Conservation (phyloP, 2,888 invertebrate species). For the Tenthredo mesomela region DNA sequence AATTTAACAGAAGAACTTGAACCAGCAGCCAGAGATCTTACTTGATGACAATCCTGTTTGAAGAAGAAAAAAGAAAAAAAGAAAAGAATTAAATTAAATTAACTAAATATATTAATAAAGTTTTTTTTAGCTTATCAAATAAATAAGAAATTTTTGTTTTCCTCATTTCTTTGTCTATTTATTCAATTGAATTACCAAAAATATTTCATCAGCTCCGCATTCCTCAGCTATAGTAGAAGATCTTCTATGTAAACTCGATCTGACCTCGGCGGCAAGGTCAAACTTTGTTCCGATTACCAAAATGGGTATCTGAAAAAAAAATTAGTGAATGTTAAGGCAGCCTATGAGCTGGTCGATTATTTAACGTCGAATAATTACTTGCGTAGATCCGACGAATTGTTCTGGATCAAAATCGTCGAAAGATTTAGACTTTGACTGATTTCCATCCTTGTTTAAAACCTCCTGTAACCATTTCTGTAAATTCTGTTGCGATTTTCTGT, state of each 20-base stretch:
- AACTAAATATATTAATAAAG: not conserved
- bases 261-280: constrained; percentile 90
- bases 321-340: constrained; percentile 34
- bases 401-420: constrained; percentile 91
- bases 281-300: constrained; percentile 96
- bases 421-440: constrained; percentile 73
- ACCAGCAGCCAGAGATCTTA: constrained; percentile 93
- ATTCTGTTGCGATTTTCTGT: constrained; percentile 96
- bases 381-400: constrained; percentile 90
- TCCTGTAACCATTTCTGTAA: constrained; percentile 96
- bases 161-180: no score
- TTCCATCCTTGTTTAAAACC: constrained; percentile 88
- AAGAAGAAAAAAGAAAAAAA: constrained; percentile 54
- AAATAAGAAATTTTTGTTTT: not conserved
- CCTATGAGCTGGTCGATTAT: not conserved
- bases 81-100: not conserved
- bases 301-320: constrained; percentile 88
- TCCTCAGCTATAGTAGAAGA: constrained; percentile 90
- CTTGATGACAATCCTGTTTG: constrained; percentile 81
- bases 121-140: not conserved
- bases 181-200: constrained; percentile 81
- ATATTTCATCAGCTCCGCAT: constrained; percentile 96
- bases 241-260: constrained; percentile 82
- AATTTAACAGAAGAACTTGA: constrained; percentile 96
- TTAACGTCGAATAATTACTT: constrained; percentile 77